phyloP scores from a whole-genome alignment of 1,140 invertebrate species.

The Teleogryllus occipitalis region DNA sequence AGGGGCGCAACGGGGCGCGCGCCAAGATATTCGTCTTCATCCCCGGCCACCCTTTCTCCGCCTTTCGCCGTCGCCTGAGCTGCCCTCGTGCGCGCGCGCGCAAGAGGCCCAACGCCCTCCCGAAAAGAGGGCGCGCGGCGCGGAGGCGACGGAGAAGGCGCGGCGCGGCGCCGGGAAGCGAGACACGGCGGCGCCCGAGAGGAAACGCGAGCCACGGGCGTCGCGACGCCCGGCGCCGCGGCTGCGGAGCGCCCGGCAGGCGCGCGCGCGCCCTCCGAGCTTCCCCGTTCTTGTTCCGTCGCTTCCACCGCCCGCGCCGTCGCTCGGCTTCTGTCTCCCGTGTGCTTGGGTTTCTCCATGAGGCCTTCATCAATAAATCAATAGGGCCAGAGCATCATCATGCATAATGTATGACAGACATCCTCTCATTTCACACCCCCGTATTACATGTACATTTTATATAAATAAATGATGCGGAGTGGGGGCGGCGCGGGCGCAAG shows the following conservation, averaged over 20 bases:
- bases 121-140: not conserved
- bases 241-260: not conserved
- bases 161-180: not conserved
- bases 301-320: not conserved
- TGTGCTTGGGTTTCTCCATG: constrained; percentile 9
- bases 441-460: constrained; percentile 28
- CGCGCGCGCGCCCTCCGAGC: not conserved
- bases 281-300: not conserved
- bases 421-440: constrained; percentile 27
- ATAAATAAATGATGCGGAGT: constrained; percentile 26
- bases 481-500: constrained; percentile 14
- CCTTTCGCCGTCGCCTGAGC: too few relatives aligned
- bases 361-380: constrained; percentile 26
- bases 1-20: too few relatives aligned
- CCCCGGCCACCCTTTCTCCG: too few relatives aligned
- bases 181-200: not conserved
- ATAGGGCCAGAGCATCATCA: constrained; percentile 24
- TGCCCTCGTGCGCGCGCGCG: too few relatives aligned
- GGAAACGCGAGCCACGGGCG: not conserved
- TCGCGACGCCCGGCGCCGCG: too few relatives aligned
- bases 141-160: not conserved
- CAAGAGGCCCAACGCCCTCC: too few relatives aligned
- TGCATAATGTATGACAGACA: constrained; percentile 26
- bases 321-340: not conserved
- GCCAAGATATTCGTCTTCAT: too few relatives aligned